phyloP scores from a whole-genome alignment of 2,888 invertebrate species.

The Heteropelma amictum region DNA sequence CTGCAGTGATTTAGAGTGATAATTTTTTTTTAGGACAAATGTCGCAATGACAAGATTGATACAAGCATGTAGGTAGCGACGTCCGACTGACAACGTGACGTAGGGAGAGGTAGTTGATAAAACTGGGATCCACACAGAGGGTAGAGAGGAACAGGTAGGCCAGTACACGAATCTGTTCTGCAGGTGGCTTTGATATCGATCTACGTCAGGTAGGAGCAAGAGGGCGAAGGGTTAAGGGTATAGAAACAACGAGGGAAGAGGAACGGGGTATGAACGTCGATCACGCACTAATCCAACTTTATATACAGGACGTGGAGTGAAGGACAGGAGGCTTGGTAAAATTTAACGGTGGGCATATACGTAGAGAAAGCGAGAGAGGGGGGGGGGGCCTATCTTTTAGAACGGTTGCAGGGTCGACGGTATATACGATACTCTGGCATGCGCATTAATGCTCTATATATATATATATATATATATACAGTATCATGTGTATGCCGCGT shows the following conservation, averaged over 20 bases:
- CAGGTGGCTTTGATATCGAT: conserved; percentile 38
- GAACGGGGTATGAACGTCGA: conserved; percentile 34
- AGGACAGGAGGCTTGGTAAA: conserved; percentile 24
- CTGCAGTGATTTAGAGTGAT: no score
- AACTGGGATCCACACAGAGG: not conserved
- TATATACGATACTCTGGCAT: not conserved
- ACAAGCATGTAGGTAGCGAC: no score
- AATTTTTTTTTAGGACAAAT: no score
- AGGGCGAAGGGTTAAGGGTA: not conserved
- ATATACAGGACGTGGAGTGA: not conserved
- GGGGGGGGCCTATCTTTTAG: not conserved
- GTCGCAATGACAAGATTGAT: no score
- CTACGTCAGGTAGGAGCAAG: not conserved
- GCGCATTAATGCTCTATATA: conserved; percentile 8
- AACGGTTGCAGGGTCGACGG: not conserved
- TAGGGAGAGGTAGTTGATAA: conserved; percentile 8
- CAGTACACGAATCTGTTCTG: conserved; percentile 16
- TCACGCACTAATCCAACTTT: conserved; percentile 45
- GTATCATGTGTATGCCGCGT: not conserved
- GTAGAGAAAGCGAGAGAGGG: not conserved
- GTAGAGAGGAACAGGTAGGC: not conserved
- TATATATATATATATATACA: not conserved
- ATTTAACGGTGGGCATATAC: conserved; percentile 3
- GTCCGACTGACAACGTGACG: not conserved
- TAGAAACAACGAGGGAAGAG: not conserved